Conservation (phyloP, 2,113 vertebrate genomes). For the Pogona vitticeps region DNA sequence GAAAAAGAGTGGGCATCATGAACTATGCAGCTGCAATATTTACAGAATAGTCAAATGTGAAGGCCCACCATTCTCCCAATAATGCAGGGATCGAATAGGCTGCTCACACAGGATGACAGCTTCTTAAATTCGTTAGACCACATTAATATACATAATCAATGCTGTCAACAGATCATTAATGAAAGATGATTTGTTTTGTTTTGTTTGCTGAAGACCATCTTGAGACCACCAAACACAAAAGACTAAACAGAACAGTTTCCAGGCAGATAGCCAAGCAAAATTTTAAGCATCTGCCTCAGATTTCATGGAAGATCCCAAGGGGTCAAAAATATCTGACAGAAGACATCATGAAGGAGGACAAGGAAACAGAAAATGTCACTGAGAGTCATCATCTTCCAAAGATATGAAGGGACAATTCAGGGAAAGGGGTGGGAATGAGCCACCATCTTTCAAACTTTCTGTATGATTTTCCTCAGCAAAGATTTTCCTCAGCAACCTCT, state of each 20-base stretch:
- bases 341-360: background rate
- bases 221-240: constrained; percentile 17
- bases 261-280: background rate
- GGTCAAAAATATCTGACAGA: background rate
- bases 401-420: background rate
- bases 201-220: constrained; percentile 27
- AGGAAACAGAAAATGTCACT: background rate
- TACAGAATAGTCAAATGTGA: constrained; percentile 53
- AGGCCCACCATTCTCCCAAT: constrained; percentile 36
- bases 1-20: constrained; percentile 12
- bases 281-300: background rate
- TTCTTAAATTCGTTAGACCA: constrained; percentile 25
- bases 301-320: background rate
- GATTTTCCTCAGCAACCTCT: background rate
- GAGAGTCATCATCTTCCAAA: background rate
- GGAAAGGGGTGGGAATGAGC: background rate
- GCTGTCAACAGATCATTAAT: background rate
- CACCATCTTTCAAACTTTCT: background rate
- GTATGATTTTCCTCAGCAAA: background rate
- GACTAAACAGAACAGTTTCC: constrained; percentile 4
- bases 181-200: background rate
- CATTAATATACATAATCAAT: constrained; percentile 30
- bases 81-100: background rate
- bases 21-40: constrained; percentile 52
- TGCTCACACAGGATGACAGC: constrained; percentile 33